Evolutionary conservation across 1,140 invertebrate species (phyloP).

Genomic region (Cherax destructor): DNA sequence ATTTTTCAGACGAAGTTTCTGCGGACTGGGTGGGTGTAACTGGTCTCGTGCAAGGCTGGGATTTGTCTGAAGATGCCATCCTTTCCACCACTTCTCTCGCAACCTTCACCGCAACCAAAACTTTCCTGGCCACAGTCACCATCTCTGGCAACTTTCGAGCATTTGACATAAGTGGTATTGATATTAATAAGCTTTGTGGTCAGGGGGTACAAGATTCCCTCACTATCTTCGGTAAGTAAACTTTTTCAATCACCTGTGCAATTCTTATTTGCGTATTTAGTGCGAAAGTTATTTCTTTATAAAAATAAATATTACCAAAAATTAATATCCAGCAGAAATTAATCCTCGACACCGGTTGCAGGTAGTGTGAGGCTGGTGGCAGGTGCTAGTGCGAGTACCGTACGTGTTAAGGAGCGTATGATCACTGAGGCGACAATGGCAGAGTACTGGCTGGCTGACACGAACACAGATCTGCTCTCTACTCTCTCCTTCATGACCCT

Average conservation of each 20-base stretch:
- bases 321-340: no score
- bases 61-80: conserved; percentile 2
- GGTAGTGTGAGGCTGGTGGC: neutral
- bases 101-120: neutral
- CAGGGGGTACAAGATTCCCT: neutral
- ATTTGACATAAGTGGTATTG: neutral
- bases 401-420: neutral
- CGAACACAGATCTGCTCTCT: neutral
- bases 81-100: neutral
- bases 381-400: neutral
- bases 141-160: neutral
- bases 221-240: neutral
- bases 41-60: conserved; percentile 18
- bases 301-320: no score
- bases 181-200: neutral
- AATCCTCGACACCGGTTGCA: neutral
- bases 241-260: neutral
- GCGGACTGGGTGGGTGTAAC: neutral
- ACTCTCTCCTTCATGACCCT: neutral
- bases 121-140: neutral
- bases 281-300: no score
- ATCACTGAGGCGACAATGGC: neutral
- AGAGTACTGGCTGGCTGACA: neutral
- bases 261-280: no score
- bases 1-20: neutral